A percentile compares a stretch with the other conserved stretches of the same genome.
Evolutionary conservation across 2,113 vertebrate genomes (phyloP).

Genomic region (Lophura nycthemera): DNA sequence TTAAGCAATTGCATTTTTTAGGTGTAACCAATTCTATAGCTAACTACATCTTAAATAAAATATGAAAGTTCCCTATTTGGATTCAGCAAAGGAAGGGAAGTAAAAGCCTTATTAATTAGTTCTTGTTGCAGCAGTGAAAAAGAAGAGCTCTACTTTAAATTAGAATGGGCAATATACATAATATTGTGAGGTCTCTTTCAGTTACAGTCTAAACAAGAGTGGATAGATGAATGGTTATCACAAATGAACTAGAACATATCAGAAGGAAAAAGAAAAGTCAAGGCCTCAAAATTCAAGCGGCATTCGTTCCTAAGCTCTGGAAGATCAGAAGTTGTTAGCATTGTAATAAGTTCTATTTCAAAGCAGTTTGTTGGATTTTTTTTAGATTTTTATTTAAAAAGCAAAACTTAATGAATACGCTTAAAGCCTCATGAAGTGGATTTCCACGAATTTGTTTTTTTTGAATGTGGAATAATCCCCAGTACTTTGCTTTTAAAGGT

Average conservation of each 20-base stretch:
- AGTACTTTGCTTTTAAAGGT: not conserved
- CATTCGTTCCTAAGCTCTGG: not conserved
- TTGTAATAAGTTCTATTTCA: not conserved
- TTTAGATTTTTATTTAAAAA: not conserved
- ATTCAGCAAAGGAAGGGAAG: not conserved
- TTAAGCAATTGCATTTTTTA: not conserved
- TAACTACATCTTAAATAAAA: not conserved
- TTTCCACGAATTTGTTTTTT: not conserved
- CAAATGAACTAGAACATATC: not conserved
- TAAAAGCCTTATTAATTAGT: not conserved
- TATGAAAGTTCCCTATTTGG: not conserved
- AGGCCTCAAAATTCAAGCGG: not conserved
- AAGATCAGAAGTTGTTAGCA: not conserved
- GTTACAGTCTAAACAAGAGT: not conserved
- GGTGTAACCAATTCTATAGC: not conserved
- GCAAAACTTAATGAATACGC: not conserved
- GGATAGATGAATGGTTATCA: not conserved
- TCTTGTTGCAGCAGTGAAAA: not conserved
- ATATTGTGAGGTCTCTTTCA: not conserved
- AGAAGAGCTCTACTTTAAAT: not conserved
- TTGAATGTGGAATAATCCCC: not conserved
- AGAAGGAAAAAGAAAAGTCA: not conserved
- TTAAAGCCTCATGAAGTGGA: not conserved
- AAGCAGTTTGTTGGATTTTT: not conserved
- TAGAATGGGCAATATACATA: not conserved